Evolutionary conservation across 2,888 invertebrate species (phyloP), one percentile per base, ranked within the genome.

Genomic region (Trypoxylon attenuatum): DNA sequence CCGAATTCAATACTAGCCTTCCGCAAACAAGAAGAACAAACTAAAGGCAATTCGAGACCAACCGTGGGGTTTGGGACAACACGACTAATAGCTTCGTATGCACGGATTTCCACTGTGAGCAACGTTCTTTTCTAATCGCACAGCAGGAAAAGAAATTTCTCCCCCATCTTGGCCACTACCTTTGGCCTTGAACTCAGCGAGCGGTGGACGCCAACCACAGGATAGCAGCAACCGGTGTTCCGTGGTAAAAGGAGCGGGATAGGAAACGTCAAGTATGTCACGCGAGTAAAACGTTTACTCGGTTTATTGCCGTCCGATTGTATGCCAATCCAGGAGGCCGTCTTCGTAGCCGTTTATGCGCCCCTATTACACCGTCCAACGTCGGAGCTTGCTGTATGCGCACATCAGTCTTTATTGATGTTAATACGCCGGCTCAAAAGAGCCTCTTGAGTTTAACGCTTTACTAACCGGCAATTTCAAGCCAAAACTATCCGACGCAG

Each of bases 231-330:
- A 47, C 66, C 42, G 42, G 54, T 52, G 68, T n/a, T n/a, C n/a
- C 27, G 46, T 27, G 51, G 43, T 27, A 45, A 19, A 59, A 47
- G 59, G 16, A 51, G 33, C 45, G 53, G 43, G 53, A 71, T 38
- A 61, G 38, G 41, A 59, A 66, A 64, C 56, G 54, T 62, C 72
- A 62, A 69, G 72, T 69, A 62, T 71, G 71, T 71, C 71, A 64
- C 64, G 53, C 69, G 42, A 62, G 61, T 72, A 68, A 63, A 70
- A 56, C 69, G 64, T 71, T 66, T 55, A 51, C 52, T 42, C 41
- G 51, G 53, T 65, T 65, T 59, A 71, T 71, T 50, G 65, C 53
- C 29, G 52, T 42, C 42, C 69, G 23, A 72, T 69, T 67, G 69
- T 60, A 45, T 42, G 55, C 51, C 62, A 49, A 61, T 68, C 64